Evolutionary conservation across 2,797 vertebrate species (phyloP), one percentile per base, ranked within the genome.

Genomic region (Sylvilagus floridanus): DNA sequence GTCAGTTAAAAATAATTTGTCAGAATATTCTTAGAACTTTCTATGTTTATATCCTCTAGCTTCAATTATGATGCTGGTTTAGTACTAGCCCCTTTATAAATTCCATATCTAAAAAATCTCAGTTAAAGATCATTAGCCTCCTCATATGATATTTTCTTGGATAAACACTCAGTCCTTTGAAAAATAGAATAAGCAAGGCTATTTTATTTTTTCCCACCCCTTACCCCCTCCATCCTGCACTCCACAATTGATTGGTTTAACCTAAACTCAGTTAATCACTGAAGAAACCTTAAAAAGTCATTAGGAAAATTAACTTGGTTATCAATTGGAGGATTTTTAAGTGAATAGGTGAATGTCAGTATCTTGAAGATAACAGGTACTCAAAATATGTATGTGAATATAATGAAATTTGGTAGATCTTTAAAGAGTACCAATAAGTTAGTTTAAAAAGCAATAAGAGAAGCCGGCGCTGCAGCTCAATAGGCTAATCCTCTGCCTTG

Each of bases 1-100:
- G 88, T 76, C 90, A 42, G 68, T 89, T 92, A 95, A 94, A 96
- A 96, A 97, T 94, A 65, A 97, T 95, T 97, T 96, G 89, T 86
- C 92, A 97, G 93, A 73, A 95, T 91, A 96, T 84, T 96, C 63
- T 94, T 96, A 97, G 87, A 91, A 93, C 77, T 96, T 94, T 94
- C 65, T 95, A 93, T n/a, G 57, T 95, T 94, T 92, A 89, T 4
- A 63, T 84, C 92, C 50, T 68, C 60, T 96, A 54, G 79, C 84
- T 95, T 95, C 78, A 72, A 7, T 90, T 95, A 77, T 60, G 79
- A 96, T 92, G 69, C 60, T 42, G 54, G 30, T 69, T 94, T 89
- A 65, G 78, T 26, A 89, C 66, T 81, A 90, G n/a, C 30, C 21
- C 50, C 66, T 75, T 96, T 78, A 83, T 22, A 96, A 95, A 68